phyloP scores from a whole-genome alignment of 2,888 invertebrate genomes.

The Liopterus haemorrhoidalis region DNA sequence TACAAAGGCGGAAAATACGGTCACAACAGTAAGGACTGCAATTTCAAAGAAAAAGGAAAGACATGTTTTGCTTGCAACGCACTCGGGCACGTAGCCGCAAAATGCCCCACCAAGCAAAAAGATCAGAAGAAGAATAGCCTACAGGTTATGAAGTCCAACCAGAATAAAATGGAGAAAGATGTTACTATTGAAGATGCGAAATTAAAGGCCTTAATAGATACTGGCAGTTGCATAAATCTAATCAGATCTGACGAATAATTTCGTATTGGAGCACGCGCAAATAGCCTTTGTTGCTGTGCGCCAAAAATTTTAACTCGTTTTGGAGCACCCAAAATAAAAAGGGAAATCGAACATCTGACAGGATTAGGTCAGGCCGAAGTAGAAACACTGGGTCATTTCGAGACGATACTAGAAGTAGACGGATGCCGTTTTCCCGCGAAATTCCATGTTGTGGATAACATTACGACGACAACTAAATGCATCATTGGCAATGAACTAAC shows the following conservation, averaged over 20 bases:
- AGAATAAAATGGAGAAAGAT: neutral
- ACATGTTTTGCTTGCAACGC: conserved; percentile 22
- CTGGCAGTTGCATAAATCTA: conserved; percentile 1
- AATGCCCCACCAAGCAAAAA: conserved; percentile 1
- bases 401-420: neutral
- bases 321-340: neutral
- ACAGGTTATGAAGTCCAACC: too few relatives aligned
- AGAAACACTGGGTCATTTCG: neutral
- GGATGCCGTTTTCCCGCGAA: neutral
- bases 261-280: too few relatives aligned
- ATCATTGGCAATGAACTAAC: conserved; percentile 4
- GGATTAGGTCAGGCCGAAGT: conserved; percentile 1
- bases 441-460: too few relatives aligned
- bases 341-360: neutral
- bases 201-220: neutral
- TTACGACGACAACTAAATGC: neutral
- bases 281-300: too few relatives aligned
- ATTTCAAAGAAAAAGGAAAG: conserved; percentile 1
- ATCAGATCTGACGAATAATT: conserved; percentile 6
- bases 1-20: conserved; percentile 7
- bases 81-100: conserved; percentile 18
- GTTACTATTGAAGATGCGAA: conserved; percentile 1
- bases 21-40: conserved; percentile 7
- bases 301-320: too few relatives aligned
- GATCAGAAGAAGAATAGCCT: neutral